Evolutionary conservation across 30 jellyfish, hydroid and myxozoan genomes (phyloP).

Genomic region (Cassiopea xamachana): DNA sequence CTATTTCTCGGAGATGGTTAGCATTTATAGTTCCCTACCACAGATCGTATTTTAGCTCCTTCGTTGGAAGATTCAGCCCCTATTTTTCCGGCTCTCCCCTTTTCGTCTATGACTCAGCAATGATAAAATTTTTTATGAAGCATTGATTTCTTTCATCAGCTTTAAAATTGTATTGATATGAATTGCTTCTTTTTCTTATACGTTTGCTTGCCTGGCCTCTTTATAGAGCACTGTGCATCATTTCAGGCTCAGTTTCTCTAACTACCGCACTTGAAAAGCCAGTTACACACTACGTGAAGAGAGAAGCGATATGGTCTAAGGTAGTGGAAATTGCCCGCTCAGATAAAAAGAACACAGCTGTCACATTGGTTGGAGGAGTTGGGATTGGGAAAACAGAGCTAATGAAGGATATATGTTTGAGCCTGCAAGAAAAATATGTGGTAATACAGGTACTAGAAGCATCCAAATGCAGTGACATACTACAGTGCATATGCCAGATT

Average conservation of each 20-base stretch:
- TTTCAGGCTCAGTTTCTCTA: neutral
- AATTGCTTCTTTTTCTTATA: too few relatives aligned
- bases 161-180: neutral
- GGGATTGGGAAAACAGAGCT: conserved; percentile 25
- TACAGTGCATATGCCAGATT: neutral
- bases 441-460: neutral
- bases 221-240: neutral
- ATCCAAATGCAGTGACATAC: neutral
- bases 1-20: too few relatives aligned
- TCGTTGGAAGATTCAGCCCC: too few relatives aligned
- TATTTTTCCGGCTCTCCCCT: too few relatives aligned
- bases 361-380: conserved; percentile 2
- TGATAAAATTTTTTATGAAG: too few relatives aligned
- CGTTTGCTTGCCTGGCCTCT: too few relatives aligned
- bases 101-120: too few relatives aligned
- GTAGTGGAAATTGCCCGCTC: neutral
- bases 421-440: neutral
- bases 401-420: neutral
- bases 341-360: neutral
- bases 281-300: neutral
- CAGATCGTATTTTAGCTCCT: too few relatives aligned
- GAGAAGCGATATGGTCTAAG: neutral
- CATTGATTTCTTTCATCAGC: too few relatives aligned
- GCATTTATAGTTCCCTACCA: too few relatives aligned
- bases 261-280: neutral